phyloP scores from a whole-genome alignment of 1,140 invertebrate species.

The Temnothorax nylanderi region DNA sequence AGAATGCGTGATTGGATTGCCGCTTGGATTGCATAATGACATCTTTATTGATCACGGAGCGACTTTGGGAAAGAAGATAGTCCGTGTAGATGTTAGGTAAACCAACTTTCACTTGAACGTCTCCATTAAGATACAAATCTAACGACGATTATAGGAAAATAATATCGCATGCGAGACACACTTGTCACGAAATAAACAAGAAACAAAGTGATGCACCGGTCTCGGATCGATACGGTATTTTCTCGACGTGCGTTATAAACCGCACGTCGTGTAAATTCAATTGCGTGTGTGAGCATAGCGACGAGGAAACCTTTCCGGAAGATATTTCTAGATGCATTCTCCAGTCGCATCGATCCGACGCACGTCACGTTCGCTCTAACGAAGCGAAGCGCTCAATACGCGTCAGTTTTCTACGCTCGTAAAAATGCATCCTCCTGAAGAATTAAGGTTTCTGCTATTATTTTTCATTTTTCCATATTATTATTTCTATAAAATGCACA shows the following conservation, averaged over 20 bases:
- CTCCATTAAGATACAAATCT: neutral
- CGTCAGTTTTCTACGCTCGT: neutral
- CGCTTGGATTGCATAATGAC: slow-evolving; percentile 65
- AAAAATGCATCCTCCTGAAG: neutral
- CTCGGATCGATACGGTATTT: slow-evolving; percentile 28
- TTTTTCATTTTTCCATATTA: neutral
- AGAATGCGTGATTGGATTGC: slow-evolving; percentile 61
- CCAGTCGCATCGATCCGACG: slow-evolving; percentile 33
- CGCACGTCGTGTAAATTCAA: slow-evolving; percentile 26
- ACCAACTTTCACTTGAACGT: neutral
- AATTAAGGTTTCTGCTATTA: neutral
- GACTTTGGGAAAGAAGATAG: neutral
- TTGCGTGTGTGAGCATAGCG: slow-evolving; percentile 18
- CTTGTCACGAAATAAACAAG: slow-evolving; percentile 4
- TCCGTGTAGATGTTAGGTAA: neutral
- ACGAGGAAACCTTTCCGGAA: slow-evolving; percentile 17
- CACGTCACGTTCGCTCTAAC: neutral
- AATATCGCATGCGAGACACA: neutral
- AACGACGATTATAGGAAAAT: neutral
- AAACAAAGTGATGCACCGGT: neutral
- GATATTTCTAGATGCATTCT: slow-evolving; percentile 39
- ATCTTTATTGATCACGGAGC: neutral
- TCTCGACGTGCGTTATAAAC: slow-evolving; percentile 22
- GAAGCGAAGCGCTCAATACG: neutral
- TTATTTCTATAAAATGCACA: neutral